These are phyloP conservation scores for Leucoraja ocellata DNA, from an alignment of 2,797 vertebrate genomes.

Conservation along the genomic window DNA sequence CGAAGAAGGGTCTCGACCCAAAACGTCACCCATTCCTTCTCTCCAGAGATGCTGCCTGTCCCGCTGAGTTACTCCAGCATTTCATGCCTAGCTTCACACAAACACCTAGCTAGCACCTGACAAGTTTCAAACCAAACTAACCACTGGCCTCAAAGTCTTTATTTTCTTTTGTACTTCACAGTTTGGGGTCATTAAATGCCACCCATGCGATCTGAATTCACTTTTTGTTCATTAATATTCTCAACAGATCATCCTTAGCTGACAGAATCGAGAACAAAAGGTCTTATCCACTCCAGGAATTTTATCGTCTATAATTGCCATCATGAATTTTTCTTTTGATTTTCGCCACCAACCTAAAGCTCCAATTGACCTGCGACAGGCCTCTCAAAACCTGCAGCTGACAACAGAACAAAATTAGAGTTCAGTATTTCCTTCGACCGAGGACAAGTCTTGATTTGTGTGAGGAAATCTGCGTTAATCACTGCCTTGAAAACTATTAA, in stretches of 20 bases:
- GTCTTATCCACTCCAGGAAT: constrained; percentile 12
- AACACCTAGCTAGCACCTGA: not conserved
- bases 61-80: no score
- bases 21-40: no score
- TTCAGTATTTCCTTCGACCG: not conserved
- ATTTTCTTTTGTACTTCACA: not conserved
- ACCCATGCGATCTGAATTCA: not conserved
- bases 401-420: not conserved
- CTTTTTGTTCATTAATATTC: constrained; percentile 21
- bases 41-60: no score
- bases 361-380: constrained; percentile 1
- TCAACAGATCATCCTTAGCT: not conserved
- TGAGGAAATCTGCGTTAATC: constrained; percentile 51
- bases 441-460: constrained; percentile 41
- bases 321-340: constrained; percentile 6
- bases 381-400: not conserved
- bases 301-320: not conserved
- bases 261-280: not conserved
- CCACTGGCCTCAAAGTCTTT: not conserved
- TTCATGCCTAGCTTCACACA: no score
- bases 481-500: constrained; percentile 48
- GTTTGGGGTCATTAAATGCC: not conserved
- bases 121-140: not conserved
- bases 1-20: no score
- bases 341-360: not conserved